Percentiles rank a stretch among this genome's conserved stretches.
phyloP scores from a whole-genome alignment of 2,797 vertebrate genomes.

The Pampus argenteus region DNA sequence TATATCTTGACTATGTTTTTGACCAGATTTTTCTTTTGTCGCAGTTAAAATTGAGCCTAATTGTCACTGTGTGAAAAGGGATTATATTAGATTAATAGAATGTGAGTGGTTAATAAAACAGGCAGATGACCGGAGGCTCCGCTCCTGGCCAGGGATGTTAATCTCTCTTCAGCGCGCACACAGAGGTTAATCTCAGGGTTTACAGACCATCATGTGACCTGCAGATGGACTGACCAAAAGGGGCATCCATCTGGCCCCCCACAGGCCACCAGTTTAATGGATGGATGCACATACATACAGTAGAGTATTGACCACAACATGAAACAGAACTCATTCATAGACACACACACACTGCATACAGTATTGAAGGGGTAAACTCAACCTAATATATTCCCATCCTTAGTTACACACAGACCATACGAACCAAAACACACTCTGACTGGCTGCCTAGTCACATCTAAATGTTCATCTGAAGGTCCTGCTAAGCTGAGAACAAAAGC shows the following conservation, averaged over 20 bases:
- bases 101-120: conserved; percentile 85
- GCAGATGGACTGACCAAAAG: conserved; percentile 81
- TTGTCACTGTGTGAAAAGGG: conserved; percentile 78
- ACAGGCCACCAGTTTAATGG: conserved; percentile 66
- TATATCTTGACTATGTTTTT: conserved; percentile 1
- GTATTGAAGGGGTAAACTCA: conserved; percentile 14
- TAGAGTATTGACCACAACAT: conserved; percentile 26
- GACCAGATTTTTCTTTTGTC: conserved; percentile 29
- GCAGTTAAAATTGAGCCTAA: conserved; percentile 74
- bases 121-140: conserved; percentile 78
- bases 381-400: not conserved
- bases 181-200: conserved; percentile 81
- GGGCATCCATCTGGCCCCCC: conserved; percentile 84
- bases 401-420: conserved; percentile 12
- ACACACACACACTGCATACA: not conserved
- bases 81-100: conserved; percentile 85
- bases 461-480: conserved; percentile 41
- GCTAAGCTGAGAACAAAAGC: conserved; percentile 73
- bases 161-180: conserved; percentile 58
- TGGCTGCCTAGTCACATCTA: not conserved
- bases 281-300: conserved; percentile 16
- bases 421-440: conserved; percentile 1
- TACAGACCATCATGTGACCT: conserved; percentile 80
- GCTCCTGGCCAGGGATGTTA: conserved; percentile 63
- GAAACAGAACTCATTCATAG: conserved; percentile 16